Percentiles rank a stretch among this genome's conserved stretches.
Evolutionary conservation across 2,113 vertebrate genomes (phyloP).

Genomic region (Anguilla rostrata): DNA sequence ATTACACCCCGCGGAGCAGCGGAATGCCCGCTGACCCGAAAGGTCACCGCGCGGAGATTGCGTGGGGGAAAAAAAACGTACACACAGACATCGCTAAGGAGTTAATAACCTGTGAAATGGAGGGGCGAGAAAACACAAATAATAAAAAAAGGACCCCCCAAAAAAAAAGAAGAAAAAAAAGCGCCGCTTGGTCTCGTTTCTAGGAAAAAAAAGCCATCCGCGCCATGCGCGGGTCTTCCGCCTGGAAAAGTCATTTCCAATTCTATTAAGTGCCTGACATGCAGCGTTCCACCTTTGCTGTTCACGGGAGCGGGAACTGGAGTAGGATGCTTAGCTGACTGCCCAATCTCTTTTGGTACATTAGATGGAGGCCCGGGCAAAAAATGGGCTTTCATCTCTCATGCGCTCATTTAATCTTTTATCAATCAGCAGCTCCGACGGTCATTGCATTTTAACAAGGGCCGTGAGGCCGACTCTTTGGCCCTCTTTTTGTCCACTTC

Average conservation of each 20-base stretch:
- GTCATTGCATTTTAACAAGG: slow-evolving; percentile 10
- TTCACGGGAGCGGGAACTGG: not conserved
- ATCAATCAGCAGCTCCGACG: slow-evolving; percentile 10
- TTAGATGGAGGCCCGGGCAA: not conserved
- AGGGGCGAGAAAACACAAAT: not conserved
- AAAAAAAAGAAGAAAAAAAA: not conserved
- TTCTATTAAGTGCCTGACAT: slow-evolving; percentile 7
- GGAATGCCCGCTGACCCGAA: not conserved
- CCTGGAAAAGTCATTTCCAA: slow-evolving; percentile 1
- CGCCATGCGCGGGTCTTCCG: not conserved
- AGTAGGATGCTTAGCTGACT: not conserved
- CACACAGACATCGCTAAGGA: not conserved
- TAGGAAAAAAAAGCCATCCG: not conserved
- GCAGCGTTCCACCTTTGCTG: slow-evolving; percentile 1
- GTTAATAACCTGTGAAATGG: not conserved
- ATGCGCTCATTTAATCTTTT: slow-evolving; percentile 12
- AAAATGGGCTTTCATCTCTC: not conserved
- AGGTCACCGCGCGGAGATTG: not conserved
- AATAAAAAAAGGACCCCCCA: not conserved
- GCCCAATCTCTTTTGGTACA: not conserved
- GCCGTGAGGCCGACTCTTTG: not conserved
- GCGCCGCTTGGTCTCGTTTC: not conserved
- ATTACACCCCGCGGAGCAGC: too few species aligned
- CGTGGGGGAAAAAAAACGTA: too few species aligned
- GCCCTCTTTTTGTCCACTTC: not conserved